These are phyloP conservation scores for Leuciscus idus DNA, from an alignment of 2,113 vertebrate genomes.

Conservation along the genomic window DNA sequence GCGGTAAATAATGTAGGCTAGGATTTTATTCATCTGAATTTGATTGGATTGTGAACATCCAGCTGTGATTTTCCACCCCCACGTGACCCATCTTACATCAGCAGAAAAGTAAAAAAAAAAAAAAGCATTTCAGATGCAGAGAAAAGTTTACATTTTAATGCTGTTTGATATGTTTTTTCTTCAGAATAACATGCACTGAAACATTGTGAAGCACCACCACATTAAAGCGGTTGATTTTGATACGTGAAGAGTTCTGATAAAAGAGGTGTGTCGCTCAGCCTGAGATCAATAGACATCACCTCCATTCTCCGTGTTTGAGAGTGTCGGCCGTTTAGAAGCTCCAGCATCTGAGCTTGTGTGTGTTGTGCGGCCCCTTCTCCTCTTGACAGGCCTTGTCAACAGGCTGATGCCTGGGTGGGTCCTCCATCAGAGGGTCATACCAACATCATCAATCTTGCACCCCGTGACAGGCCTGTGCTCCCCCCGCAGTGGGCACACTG, in stretches of 20 bases:
- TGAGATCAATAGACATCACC: not conserved
- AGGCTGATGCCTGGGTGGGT: constrained; percentile 74
- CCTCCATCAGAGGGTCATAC: constrained; percentile 79
- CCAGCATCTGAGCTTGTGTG: constrained; percentile 29
- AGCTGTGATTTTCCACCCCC: not conserved
- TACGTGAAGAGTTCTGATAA: not conserved
- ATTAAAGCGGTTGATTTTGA: not conserved
- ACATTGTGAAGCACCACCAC: not conserved
- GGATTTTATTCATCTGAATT: not conserved
- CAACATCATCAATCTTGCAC: constrained; percentile 84
- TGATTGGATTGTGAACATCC: too few relatives aligned
- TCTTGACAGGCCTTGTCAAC: constrained; percentile 73
- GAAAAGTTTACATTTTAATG: not conserved
- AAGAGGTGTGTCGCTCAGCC: not conserved
- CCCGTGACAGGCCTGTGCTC: constrained; percentile 72
- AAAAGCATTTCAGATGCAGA: not conserved
- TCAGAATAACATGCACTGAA: not conserved
- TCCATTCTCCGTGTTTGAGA: not conserved
- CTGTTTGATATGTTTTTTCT: not conserved
- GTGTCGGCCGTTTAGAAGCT: constrained; percentile 23
- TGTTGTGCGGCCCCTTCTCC: constrained; percentile 51
- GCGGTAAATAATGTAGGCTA: not conserved
- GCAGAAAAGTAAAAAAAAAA: not conserved
- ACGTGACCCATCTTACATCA: not conserved
- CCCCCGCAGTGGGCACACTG: constrained; percentile 75